Evolutionary conservation across 1,140 invertebrate genomes (phyloP).

Genomic region (Heliconius melpomene): DNA sequence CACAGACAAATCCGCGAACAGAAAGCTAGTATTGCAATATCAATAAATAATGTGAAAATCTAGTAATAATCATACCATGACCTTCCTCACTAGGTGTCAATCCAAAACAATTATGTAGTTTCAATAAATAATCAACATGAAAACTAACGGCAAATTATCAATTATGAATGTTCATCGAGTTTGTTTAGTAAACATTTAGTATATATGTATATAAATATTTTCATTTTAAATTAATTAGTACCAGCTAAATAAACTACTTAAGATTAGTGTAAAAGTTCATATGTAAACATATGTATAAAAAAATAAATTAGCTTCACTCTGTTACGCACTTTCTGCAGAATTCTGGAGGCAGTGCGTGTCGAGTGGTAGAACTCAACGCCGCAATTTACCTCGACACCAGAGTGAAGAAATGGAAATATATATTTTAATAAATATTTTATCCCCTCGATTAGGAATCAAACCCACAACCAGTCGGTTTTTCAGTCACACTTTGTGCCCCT

Average conservation of each 20-base stretch:
- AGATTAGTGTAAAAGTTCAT: neutral
- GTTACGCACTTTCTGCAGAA: too few species aligned
- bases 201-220: slow-evolving; percentile 66
- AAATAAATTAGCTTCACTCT: too few species aligned
- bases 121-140: slow-evolving; percentile 1
- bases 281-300: too few species aligned
- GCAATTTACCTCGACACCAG: too few species aligned
- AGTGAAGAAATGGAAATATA: too few species aligned
- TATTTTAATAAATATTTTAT: too few species aligned
- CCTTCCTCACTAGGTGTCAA: neutral
- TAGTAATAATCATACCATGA: neutral
- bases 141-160: slow-evolving; percentile 17
- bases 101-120: slow-evolving; percentile 11
- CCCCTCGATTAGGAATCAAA: too few species aligned
- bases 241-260: neutral
- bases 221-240: slow-evolving; percentile 64
- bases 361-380: too few species aligned
- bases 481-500: too few species aligned
- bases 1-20: too few species aligned
- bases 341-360: too few species aligned
- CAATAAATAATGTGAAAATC: neutral
- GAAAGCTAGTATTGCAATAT: neutral
- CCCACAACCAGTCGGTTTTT: too few species aligned
- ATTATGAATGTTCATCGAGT: slow-evolving; percentile 17
- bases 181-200: slow-evolving; percentile 67